Percentiles rank a stretch among this genome's conserved stretches.
Conservation (phyloP, 2,888 invertebrate species). For the Thelaira solivaga region DNA sequence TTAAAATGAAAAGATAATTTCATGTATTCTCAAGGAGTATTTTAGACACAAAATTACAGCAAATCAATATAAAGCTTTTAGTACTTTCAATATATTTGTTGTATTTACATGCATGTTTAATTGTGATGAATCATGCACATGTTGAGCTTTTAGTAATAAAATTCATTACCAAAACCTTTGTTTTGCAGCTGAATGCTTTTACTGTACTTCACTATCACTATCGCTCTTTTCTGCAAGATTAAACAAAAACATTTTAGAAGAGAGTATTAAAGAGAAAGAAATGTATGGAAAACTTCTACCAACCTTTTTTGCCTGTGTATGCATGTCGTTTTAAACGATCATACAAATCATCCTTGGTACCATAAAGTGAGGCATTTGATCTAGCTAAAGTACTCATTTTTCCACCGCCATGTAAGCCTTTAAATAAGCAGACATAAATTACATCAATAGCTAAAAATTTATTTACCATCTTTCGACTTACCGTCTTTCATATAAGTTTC, state of each 20-base stretch:
- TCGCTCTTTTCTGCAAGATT: constrained; percentile 90
- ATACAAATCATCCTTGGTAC: constrained; percentile 96
- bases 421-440: not conserved
- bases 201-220: constrained; percentile 96
- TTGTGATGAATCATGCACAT: constrained; percentile 8
- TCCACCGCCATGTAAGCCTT: constrained; percentile 87
- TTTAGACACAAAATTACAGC: constrained; percentile 62
- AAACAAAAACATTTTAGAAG: not conserved
- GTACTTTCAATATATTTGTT: not conserved
- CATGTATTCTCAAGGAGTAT: constrained; percentile 56
- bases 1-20: constrained; percentile 5
- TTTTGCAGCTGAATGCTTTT: constrained; percentile 73
- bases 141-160: constrained; percentile 26
- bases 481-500: constrained; percentile 97
- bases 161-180: constrained; percentile 34
- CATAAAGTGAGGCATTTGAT: constrained; percentile 95
- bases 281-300: constrained; percentile 63
- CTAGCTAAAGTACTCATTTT: constrained; percentile 95
- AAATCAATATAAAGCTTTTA: constrained; percentile 66
- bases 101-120: constrained; percentile 26
- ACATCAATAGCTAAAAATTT: not conserved
- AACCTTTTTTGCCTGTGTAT: constrained; percentile 96
- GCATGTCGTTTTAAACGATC: constrained; percentile 96
- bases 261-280: not conserved
- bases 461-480: constrained; percentile 53